phyloP scores from a whole-genome alignment of 2,797 vertebrate species.

The Labeo calbasu region DNA sequence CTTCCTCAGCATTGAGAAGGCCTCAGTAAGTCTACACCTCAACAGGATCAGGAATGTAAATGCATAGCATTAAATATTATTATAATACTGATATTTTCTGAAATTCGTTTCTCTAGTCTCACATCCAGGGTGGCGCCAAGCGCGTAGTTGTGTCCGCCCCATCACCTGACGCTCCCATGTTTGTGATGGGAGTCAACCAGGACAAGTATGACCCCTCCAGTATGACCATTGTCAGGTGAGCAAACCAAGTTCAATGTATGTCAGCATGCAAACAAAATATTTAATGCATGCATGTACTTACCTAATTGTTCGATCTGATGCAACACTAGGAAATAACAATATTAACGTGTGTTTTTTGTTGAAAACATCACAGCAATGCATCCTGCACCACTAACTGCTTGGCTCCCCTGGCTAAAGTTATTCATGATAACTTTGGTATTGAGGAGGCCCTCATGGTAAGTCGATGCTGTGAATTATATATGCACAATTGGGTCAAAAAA shows the following conservation, averaged over 20 bases:
- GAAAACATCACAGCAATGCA: conserved; percentile 80
- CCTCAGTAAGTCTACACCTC: conserved; percentile 75
- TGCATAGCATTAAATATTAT: background rate
- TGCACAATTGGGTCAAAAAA: background rate
- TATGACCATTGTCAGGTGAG: conserved; percentile 87
- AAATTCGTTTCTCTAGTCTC: conserved; percentile 68
- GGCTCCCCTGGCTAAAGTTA: conserved; percentile 90
- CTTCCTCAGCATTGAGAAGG: conserved; percentile 84
- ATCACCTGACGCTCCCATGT: conserved; percentile 88
- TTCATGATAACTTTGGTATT: conserved; percentile 88
- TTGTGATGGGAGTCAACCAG: conserved; percentile 92
- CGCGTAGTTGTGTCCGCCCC: conserved; percentile 87
- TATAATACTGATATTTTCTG: background rate
- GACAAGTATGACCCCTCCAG: conserved; percentile 82
- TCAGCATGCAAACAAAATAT: background rate
- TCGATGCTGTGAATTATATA: background rate
- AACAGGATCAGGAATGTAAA: background rate
- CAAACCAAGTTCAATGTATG: background rate
- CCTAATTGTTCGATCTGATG: background rate
- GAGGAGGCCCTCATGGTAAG: conserved; percentile 90
- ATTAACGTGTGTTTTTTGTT: conserved; percentile 36
- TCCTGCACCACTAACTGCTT: conserved; percentile 95
- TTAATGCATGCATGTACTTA: background rate
- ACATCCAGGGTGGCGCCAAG: conserved; percentile 82
- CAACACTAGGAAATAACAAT: conserved; percentile 24